Base-by-base conservation (phyloP, 2,797 vertebrate species). In the Limosa lapponica region DNA sequence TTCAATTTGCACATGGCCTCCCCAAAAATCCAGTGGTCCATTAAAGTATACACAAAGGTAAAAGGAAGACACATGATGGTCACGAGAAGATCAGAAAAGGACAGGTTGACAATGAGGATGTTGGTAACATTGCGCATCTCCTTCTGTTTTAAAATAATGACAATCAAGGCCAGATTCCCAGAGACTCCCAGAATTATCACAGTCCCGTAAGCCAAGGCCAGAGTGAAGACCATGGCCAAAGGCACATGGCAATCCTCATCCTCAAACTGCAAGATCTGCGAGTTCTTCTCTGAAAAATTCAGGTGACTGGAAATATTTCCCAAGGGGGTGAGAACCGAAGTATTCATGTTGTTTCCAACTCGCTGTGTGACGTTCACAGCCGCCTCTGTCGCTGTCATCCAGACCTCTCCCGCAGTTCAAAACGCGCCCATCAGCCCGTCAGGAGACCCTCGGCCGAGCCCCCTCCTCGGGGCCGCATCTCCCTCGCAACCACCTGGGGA, bases 1-100 rank as follows among this genome's bases (percentile, higher is more conserved):
- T 99, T 99, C 93, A 99, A 15, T 72, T 99, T 99, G 97, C 99
- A 99, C 98, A 99, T 99, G 27, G 97, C 97, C 77, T 98, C 98
- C 19, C 99, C 99, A 77, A 99, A 99, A 95, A 99, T 97, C 99
- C 99, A 99, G 93, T 99, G 98, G 95, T 99, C 98, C 99, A 99
- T 99, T 66, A 99, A 96, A 3, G 99, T 99, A 59, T 99, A 99
- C 66, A 99, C 98, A n/a, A 99, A 98, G 2, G 98, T 99, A 93
- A 99, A 99, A 8, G 98, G 99, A 95, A 99, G 97, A 97, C 98
- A 99, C 97, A 99, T 98, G 79, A 99, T 96, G 27, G 98, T 98
- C 44, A 99, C 98, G 9, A 99, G 96, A 83, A 99, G 96, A 93
- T 99, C 99, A 8, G 98, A 99, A 95, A 99, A 98, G 5, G 99